phyloP scores from a whole-genome alignment of 2,888 invertebrate genomes.

The Trypoxylon attenuatum region DNA sequence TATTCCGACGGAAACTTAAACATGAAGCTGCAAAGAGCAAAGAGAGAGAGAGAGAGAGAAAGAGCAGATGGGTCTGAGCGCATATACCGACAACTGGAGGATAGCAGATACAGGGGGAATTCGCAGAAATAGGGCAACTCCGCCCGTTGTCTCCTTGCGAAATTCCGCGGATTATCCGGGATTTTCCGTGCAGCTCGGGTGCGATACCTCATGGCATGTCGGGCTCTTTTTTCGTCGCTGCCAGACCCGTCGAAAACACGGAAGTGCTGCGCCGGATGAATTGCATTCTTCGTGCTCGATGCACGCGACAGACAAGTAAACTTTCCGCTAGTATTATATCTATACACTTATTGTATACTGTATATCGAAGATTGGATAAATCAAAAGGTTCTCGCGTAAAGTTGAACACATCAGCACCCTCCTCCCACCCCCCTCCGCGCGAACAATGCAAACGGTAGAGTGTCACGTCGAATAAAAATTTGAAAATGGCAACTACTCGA shows the following conservation, averaged over 20 bases:
- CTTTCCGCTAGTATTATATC: too few relatives aligned
- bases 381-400: too few relatives aligned
- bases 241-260: neutral
- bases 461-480: too few relatives aligned
- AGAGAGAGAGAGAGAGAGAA: too few relatives aligned
- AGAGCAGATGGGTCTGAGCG: too few relatives aligned
- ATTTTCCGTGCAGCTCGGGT: slow-evolving; percentile 34
- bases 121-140: slow-evolving; percentile 13
- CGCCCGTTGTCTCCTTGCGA: slow-evolving; percentile 15
- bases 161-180: slow-evolving; percentile 47
- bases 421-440: too few relatives aligned
- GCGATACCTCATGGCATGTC: neutral
- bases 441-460: too few relatives aligned
- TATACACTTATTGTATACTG: too few relatives aligned
- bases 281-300: neutral
- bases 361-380: too few relatives aligned
- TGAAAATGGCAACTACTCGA: too few relatives aligned
- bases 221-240: neutral
- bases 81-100: slow-evolving; percentile 21
- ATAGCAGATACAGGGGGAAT: slow-evolving; percentile 8
- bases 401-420: too few relatives aligned
- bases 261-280: neutral
- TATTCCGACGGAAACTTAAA: slow-evolving; percentile 23
- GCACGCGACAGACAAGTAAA: too few relatives aligned
- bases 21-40: slow-evolving; percentile 7